phyloP scores from a whole-genome alignment of 2,113 vertebrate species.

The Bagarius yarrelli region DNA sequence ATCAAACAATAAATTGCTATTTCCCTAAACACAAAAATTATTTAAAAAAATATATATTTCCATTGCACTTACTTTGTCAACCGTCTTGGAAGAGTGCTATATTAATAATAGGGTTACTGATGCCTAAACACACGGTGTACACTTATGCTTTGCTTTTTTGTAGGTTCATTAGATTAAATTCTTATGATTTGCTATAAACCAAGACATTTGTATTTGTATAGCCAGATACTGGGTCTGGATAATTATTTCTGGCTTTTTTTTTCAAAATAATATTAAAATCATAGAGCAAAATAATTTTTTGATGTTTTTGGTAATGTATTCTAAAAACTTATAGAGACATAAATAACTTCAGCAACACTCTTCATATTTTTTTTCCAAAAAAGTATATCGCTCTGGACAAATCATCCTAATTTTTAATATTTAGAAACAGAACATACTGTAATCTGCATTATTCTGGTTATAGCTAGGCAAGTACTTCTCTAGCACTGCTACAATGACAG shows the following conservation, averaged over 20 bases:
- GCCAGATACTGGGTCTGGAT: neutral
- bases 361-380: neutral
- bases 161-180: neutral
- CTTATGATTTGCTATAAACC: neutral
- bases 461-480: neutral
- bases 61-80: too few relatives aligned
- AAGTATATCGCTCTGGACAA: neutral
- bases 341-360: neutral
- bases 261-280: too few relatives aligned
- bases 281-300: neutral
- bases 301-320: neutral
- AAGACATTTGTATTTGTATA: neutral
- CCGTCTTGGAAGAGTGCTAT: too few relatives aligned
- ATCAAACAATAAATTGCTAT: neutral
- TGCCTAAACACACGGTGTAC: too few relatives aligned
- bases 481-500: neutral
- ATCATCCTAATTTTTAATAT: conserved; percentile 1
- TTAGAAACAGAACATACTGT: neutral
- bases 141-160: neutral
- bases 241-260: neutral
- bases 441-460: neutral
- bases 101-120: too few relatives aligned
- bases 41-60: too few relatives aligned
- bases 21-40: too few relatives aligned
- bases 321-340: neutral